A percentile compares a stretch with the other conserved stretches of the same genome.
These are phyloP conservation scores for Montipora capricornis DNA, from an alignment of 64 coral and sea anemone genomes.

Conservation along the genomic window DNA sequence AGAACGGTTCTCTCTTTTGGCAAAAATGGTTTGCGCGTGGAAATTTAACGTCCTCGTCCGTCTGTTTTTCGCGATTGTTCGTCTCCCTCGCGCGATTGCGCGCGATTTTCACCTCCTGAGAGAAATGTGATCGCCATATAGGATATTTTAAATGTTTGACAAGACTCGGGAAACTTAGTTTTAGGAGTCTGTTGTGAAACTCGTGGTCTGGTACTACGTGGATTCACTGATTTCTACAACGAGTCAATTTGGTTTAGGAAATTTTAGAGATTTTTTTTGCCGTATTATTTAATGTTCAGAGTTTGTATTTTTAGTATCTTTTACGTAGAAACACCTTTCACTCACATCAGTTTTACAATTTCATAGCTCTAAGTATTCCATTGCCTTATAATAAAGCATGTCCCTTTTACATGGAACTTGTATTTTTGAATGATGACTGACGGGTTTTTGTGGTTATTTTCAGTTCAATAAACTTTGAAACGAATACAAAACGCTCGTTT, in stretches of 20 bases:
- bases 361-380: not conserved
- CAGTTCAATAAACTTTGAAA: no score
- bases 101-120: not conserved
- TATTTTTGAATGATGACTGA: not conserved
- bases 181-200: not conserved
- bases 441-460: no score
- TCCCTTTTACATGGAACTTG: not conserved
- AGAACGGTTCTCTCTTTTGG: no score
- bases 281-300: not conserved
- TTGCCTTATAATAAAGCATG: not conserved
- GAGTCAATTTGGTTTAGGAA: not conserved
- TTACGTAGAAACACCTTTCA: constrained; percentile 15
- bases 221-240: not conserved
- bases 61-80: no score
- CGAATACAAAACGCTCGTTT: no score
- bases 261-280: not conserved
- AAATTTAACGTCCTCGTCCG: no score
- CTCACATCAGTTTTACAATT: not conserved
- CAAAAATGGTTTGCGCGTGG: no score
- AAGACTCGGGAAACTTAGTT: not conserved
- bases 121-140: not conserved
- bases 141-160: not conserved
- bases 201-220: constrained; percentile 12
- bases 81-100: no score
- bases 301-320: constrained; percentile 14